Evolutionary conservation across 2,113 vertebrate species (phyloP).

Genomic region (Sinocyclocheilus anophthalmus): DNA sequence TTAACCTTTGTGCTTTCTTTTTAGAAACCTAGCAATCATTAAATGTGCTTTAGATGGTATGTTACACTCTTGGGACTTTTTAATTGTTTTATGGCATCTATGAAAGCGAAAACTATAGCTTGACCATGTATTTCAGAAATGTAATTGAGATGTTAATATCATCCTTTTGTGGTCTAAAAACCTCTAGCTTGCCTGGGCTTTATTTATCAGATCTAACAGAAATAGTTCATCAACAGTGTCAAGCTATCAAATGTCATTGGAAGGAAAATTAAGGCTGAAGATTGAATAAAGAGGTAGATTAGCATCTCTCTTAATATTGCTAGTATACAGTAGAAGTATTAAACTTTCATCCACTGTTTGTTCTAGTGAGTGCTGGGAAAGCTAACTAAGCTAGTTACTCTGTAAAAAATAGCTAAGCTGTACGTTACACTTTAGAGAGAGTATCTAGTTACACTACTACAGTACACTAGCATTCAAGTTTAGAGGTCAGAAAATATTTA

Average conservation of each 20-base stretch:
- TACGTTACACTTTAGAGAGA: no score
- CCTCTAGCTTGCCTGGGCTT: neutral
- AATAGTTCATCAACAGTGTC: neutral
- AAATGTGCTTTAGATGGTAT: neutral
- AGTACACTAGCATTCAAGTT: neutral
- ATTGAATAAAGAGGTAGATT: neutral
- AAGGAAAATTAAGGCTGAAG: neutral
- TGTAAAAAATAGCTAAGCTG: no score
- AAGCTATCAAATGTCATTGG: neutral
- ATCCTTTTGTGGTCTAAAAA: neutral
- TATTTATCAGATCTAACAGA: neutral
- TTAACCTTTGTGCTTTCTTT: neutral
- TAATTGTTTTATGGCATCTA: neutral
- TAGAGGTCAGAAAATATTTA: neutral
- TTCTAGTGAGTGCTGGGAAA: neutral
- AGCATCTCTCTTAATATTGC: neutral
- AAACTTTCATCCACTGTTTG: no score
- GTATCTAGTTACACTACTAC: no score
- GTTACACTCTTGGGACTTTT: neutral
- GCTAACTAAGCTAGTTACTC: no score
- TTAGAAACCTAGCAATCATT: neutral
- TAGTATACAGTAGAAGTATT: neutral
- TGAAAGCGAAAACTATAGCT: neutral
- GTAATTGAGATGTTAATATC: neutral
- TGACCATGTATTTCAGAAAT: neutral